Base-by-base conservation (phyloP, 2,888 invertebrate species). In the Ypsolopha scabrella region DNA sequence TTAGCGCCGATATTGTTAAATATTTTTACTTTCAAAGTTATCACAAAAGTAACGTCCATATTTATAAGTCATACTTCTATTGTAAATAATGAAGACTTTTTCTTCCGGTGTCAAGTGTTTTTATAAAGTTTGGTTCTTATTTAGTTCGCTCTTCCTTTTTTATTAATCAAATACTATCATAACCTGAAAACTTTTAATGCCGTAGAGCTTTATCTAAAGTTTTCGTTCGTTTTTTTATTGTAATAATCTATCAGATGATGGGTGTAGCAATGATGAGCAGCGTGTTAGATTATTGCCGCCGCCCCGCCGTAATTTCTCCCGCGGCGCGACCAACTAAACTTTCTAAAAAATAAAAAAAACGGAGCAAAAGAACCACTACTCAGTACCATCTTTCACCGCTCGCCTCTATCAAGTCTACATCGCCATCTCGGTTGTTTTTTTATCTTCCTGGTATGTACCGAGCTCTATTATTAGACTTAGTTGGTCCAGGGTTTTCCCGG, bases 311-410 rank as follows among this genome's bases (percentile, higher is more conserved):
- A 81, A 82, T 86, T 85, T 86, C 83, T 76, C 83, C 73, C 70
- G 77, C 76, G 58, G 75, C 68, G 80, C 77, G 75, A 70, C 75
- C 75, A 74, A 76, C 79, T 73, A 70, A 75, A 85, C 86, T 86
- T 86, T 86, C 86, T 86, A 86, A 86, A 85, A 81, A 80, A 77
- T 72, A 75, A 66, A 74, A 75, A 77, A 74, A 75, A 64, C 72
- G 74, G 72, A 79, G 76, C 76, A 80, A 82, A 81, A 81, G 78
- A 81, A 75, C 75, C 66, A 73, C 67, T 76, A 74, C 76, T 79
- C 75, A 72, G 78, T 76, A 72, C 72, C 74, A 75, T 85, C 85
- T 85, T 82, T 86, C 82, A 83, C 83, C 78, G 49, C n/a, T 47
- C 13, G 34, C 14, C 41, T 34, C 49, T 49, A 49, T 49, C 49